Percentiles rank a stretch among this genome's conserved stretches.
These are phyloP conservation scores for Notarius lentiginosus DNA, from an alignment of 2,113 vertebrate species.

Conservation along the genomic window DNA sequence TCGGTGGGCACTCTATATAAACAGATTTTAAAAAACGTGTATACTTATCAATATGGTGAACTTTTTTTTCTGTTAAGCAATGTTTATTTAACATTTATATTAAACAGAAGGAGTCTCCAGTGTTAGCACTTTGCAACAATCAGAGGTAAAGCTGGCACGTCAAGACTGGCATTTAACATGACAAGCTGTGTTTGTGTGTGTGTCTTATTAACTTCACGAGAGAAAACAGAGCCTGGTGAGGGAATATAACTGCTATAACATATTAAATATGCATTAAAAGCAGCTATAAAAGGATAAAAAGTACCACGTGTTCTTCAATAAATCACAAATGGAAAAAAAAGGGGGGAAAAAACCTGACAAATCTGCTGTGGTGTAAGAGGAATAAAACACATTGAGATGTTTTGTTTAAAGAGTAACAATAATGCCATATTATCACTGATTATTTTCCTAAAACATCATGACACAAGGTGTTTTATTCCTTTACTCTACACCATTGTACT, in stretches of 20 bases:
- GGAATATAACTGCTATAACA: not conserved
- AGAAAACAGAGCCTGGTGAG: not conserved
- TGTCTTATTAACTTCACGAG: not conserved
- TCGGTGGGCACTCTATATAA: not conserved
- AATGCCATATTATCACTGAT: not conserved
- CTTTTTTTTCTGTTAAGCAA: not conserved
- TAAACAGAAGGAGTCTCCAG: not conserved
- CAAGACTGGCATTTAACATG: too few relatives aligned
- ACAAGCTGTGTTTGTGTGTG: too few relatives aligned
- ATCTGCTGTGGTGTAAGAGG: not conserved
- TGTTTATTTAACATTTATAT: not conserved
- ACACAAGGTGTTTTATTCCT: not conserved
- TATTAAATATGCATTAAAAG: not conserved
- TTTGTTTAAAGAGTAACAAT: not conserved
- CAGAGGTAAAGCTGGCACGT: not conserved
- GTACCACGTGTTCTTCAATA: not conserved
- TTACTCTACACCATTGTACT: not conserved
- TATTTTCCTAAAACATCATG: not conserved
- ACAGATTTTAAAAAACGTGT: not conserved
- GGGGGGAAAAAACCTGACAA: not conserved
- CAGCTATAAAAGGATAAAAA: not conserved
- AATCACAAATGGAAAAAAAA: not conserved
- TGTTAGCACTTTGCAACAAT: not conserved
- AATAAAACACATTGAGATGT: not conserved
- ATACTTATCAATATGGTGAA: not conserved